Evolutionary conservation across 2,797 vertebrate genomes (phyloP).

Genomic region (Eidolon dupreanum): DNA sequence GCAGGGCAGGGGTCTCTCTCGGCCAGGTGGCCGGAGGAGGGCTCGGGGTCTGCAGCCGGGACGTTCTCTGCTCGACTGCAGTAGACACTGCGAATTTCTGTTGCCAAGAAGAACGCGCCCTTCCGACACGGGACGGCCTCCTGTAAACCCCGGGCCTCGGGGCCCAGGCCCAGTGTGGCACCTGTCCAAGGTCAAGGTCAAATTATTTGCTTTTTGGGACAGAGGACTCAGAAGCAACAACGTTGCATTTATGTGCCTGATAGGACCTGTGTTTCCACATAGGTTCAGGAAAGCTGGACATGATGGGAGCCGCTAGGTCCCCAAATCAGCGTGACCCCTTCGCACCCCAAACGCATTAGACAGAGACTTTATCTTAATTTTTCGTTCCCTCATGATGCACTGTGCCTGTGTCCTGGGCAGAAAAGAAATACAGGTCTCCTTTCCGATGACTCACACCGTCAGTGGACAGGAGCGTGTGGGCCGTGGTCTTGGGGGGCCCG

Average conservation of each 20-base stretch:
- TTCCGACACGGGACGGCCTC: not conserved
- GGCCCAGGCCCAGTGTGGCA: not conserved
- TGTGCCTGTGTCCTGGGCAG: not conserved
- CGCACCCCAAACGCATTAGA: not conserved
- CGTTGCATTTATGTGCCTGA: not conserved
- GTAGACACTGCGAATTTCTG: not conserved
- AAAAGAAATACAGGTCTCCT: not conserved
- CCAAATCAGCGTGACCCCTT: not conserved
- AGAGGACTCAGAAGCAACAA: not conserved
- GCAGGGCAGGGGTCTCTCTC: too few species aligned
- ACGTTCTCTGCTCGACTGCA: not conserved
- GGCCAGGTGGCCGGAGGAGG: too few species aligned
- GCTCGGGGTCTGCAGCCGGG: not conserved
- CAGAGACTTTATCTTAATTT: not conserved
- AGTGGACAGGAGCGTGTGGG: not conserved
- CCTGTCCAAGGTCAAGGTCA: not conserved
- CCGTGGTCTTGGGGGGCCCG: not conserved
- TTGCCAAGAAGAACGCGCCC: not conserved
- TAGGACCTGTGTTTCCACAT: not conserved
- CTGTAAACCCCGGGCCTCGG: not conserved
- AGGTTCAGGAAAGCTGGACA: not conserved
- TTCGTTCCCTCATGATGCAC: not conserved
- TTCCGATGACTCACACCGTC: not conserved
- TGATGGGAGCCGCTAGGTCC: not conserved
- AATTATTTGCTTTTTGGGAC: not conserved